A percentile compares a stretch with the other conserved stretches of the same genome.
Conservation (phyloP, 2,888 invertebrate species). For the Heliconius sara region DNA sequence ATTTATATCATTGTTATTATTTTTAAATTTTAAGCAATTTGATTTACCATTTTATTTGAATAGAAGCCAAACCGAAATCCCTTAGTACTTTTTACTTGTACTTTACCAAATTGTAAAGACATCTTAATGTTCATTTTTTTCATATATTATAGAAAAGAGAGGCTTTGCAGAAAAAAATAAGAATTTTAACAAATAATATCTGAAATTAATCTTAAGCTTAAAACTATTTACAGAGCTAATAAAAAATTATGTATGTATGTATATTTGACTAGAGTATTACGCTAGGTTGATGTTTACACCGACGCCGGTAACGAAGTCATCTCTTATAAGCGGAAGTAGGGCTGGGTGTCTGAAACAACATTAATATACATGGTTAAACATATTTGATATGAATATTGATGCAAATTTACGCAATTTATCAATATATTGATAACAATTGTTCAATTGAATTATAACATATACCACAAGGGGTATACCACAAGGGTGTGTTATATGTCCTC, state of each 20-base stretch:
- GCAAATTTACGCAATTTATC: background rate
- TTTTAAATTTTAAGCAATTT: background rate
- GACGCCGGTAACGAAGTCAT: slow-evolving; percentile 86
- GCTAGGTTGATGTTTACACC: slow-evolving; percentile 84
- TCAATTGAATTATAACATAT: background rate
- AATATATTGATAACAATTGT: slow-evolving; percentile 4
- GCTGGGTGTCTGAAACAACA: slow-evolving; percentile 83
- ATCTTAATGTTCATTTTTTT: background rate
- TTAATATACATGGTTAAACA: slow-evolving; percentile 14
- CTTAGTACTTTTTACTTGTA: background rate
- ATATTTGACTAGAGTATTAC: slow-evolving; percentile 47
- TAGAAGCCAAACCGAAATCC: background rate
- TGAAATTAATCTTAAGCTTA: slow-evolving; percentile 9
- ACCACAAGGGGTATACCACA: background rate
- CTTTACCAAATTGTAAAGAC: background rate
- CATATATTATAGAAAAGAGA: background rate
- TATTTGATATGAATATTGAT: background rate
- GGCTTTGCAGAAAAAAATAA: no score
- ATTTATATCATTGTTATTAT: background rate
- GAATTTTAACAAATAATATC: background rate
- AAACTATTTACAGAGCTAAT: slow-evolving; percentile 31
- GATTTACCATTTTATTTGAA: background rate
- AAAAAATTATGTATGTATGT: slow-evolving; percentile 2
- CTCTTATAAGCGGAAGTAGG: slow-evolving; percentile 86
- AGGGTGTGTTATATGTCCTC: background rate